Evolutionary conservation across 2,888 invertebrate species (phyloP).

Genomic region (Pardosa pseudoannulata): DNA sequence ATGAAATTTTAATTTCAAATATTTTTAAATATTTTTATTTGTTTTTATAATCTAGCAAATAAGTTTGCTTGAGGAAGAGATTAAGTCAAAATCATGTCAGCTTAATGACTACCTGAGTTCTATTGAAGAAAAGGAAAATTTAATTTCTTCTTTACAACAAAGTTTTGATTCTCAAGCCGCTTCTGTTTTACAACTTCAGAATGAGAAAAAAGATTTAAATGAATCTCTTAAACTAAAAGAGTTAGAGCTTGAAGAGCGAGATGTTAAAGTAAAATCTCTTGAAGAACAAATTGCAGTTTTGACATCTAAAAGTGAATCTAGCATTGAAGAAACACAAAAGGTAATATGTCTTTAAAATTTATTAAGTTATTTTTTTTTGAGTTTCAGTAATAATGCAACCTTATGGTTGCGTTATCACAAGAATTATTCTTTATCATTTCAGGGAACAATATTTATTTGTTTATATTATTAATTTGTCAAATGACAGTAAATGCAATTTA

Average conservation of each 20-base stretch:
- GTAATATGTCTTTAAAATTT: neutral
- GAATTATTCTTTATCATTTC: no score
- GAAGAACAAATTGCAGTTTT: neutral
- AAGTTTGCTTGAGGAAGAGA: conserved; percentile 33
- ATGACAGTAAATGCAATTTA: no score
- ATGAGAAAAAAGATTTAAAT: conserved; percentile 29
- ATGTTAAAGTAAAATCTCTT: neutral
- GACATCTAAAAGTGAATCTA: neutral
- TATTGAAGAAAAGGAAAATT: conserved; percentile 42
- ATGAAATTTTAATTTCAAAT: no score
- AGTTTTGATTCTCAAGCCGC: conserved; percentile 33
- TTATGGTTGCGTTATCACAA: no score
- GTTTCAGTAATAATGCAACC: no score
- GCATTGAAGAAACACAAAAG: neutral
- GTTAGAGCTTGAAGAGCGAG: neutral
- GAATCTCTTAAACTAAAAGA: conserved; percentile 31
- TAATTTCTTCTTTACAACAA: conserved; percentile 23
- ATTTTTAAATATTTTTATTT: neutral
- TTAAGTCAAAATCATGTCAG: conserved; percentile 31
- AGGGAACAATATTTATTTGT: no score
- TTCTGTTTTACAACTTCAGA: conserved; percentile 12
- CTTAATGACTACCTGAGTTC: conserved; percentile 20
- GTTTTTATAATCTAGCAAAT: conserved; percentile 36
- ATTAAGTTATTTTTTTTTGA: neutral
- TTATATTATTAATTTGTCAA: no score